Evolutionary conservation across 2,888 invertebrate genomes (phyloP), one percentile per base, ranked within the genome.

Genomic region (Drosophila cognata): DNA sequence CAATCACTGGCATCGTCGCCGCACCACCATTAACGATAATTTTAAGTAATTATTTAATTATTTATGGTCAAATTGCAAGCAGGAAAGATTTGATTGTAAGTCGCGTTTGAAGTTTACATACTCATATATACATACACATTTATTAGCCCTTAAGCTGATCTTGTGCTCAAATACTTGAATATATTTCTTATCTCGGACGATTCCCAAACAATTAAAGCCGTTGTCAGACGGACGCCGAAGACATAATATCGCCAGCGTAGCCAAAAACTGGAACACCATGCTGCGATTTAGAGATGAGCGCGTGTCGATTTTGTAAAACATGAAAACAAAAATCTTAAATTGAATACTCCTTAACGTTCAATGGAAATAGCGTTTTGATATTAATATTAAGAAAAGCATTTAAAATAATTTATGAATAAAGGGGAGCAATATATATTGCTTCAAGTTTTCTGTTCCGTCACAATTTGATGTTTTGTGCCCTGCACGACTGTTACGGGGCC

Each of bases 201-300:
- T 50, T 59, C 29, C 57, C 29, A 60, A 77, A 70, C 64, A 78
- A 78, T 71, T 72, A 73, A 82, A 77, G 71, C 67, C 74, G 71
- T 82, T 85, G 88, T 89, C 90, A 85, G 46, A 72, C 72, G 25
- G 53, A n/a, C 31, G 65, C 62, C 77, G 74, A 83, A 82, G 82
- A 86, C 89, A 81, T 76, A 88, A 89, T 84, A 90, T 71, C 78
- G 79, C 89, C 90, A 81, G 68, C 88, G 81, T 79, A 61, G 88
- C 72, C 73, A 74, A 79, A 65, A 63, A 50, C 62, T 63, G 43
- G 55, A 61, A 36, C 56, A n/a, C 13, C 41, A 61, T 10, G 36
- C 52, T 31, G 35, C 25, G 11, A 18, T n/a, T 51, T 68, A 46
- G 56, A 25, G 71, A 61, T 68, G 55, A 16, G n/a, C 18, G 36